These are phyloP conservation scores for Stenodera caucasica DNA, from an alignment of 2,888 invertebrate genomes.

Conservation along the genomic window DNA sequence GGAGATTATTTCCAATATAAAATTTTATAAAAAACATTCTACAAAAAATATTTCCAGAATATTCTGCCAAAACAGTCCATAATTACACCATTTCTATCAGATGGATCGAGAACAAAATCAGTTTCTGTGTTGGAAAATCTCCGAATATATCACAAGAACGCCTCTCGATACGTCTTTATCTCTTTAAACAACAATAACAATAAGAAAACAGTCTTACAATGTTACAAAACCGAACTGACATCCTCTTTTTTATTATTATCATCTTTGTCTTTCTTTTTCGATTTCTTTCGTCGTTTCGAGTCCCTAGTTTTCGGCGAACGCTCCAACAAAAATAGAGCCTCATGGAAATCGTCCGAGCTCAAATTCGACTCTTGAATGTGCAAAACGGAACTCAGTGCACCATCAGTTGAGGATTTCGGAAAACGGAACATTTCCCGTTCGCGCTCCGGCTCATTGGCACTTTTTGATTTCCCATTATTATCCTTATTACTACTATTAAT, in stretches of 20 bases:
- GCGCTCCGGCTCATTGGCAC: constrained; percentile 59
- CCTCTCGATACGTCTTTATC: constrained; percentile 25
- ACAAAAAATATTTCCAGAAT: constrained; percentile 27
- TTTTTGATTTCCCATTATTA: constrained; percentile 55
- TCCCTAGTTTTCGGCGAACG: constrained; percentile 59
- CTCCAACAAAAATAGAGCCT: constrained; percentile 60
- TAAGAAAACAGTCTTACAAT: constrained; percentile 44
- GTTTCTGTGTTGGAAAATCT: too few relatives aligned
- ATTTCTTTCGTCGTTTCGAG: constrained; percentile 57
- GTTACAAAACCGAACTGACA: constrained; percentile 57
- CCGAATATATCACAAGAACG: constrained; percentile 43
- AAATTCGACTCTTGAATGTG: constrained; percentile 62
- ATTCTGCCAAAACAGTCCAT: constrained; percentile 5
- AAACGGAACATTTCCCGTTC: constrained; percentile 59
- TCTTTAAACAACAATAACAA: constrained; percentile 31
- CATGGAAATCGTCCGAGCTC: constrained; percentile 63
- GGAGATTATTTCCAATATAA: constrained; percentile 20
- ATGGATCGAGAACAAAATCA: too few relatives aligned
- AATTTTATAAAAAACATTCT: constrained; percentile 25
- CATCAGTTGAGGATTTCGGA: constrained; percentile 62
- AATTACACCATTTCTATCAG: too few relatives aligned
- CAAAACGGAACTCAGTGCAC: constrained; percentile 61
- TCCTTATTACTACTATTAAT: too few relatives aligned
- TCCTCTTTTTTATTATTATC: constrained; percentile 55
- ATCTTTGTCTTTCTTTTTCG: constrained; percentile 56